Percentiles rank a stretch among this genome's conserved stretches.
Conservation (phyloP, 53 echinoderm and acorn worm species). For the Echinometra lucunter region DNA sequence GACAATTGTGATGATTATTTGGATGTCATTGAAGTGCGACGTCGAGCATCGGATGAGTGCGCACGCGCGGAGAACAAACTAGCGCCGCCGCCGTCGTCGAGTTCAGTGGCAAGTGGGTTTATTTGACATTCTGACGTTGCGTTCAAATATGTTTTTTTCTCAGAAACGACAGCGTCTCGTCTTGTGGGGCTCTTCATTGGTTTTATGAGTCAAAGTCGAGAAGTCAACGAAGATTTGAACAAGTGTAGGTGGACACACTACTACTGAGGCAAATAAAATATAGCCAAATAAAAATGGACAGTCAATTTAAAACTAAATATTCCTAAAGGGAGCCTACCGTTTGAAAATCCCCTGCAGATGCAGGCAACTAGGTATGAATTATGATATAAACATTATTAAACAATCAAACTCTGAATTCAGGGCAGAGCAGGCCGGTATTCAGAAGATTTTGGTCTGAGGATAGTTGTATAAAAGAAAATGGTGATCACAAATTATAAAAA, state of each 20-base stretch:
- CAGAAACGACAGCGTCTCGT: not conserved
- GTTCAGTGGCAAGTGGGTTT: not conserved
- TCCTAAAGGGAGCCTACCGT: not conserved
- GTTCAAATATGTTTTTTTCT: not conserved
- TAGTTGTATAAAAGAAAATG: no score
- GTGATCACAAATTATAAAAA: no score
- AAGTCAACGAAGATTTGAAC: not conserved
- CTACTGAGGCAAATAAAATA: not conserved
- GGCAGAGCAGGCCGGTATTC: no score
- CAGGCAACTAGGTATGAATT: no score
- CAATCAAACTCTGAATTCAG: no score
- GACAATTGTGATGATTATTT: constrained; percentile 21
- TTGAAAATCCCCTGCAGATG: not conserved
- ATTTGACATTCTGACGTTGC: not conserved
- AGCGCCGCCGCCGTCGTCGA: not conserved
- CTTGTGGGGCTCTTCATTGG: not conserved
- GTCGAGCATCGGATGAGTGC: not conserved
- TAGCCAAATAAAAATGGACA: not conserved
- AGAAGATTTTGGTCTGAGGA: no score
- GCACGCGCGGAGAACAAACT: constrained; percentile 30
- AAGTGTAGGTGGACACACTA: not conserved
- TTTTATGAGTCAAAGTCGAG: not conserved
- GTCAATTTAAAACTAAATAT: no score
- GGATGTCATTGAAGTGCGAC: not conserved
- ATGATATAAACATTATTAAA: no score